Percentiles rank a stretch among this genome's conserved stretches.
Evolutionary conservation across 1,140 invertebrate genomes (phyloP).

Genomic region (Psilanteris sp.): DNA sequence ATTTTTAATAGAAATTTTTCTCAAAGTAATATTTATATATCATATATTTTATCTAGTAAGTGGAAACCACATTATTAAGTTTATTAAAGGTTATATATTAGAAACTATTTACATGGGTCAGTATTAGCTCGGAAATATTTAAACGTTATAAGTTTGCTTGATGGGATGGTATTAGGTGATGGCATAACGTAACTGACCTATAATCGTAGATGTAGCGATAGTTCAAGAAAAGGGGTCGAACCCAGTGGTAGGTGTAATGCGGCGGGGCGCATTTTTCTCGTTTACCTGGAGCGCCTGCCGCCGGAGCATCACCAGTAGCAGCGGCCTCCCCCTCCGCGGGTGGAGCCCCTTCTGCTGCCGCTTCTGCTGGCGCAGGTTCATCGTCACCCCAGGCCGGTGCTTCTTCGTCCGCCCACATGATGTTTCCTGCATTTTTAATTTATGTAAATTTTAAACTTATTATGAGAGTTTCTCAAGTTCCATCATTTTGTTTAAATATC

Average conservation of each 20-base stretch:
- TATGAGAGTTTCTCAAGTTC: too few species aligned
- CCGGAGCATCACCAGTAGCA: slow-evolving; percentile 5
- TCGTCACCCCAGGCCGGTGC: slow-evolving; percentile 67
- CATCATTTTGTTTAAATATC: too few species aligned
- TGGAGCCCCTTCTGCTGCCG: slow-evolving; percentile 51
- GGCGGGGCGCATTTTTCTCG: slow-evolving; percentile 79
- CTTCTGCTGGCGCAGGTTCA: slow-evolving; percentile 35
- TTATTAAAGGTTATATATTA: too few species aligned
- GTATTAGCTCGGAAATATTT: too few species aligned
- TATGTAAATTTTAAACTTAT: too few species aligned
- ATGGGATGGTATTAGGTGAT: slow-evolving; percentile 3
- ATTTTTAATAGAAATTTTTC: too few species aligned
- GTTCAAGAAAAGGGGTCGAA: slow-evolving; percentile 87
- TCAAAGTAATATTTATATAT: too few species aligned
- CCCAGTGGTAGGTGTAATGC: slow-evolving; percentile 85
- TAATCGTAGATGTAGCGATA: slow-evolving; percentile 91
- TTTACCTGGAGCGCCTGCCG: slow-evolving; percentile 25
- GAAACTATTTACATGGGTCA: too few species aligned
- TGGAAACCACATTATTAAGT: too few species aligned
- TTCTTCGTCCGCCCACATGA: slow-evolving; percentile 77
- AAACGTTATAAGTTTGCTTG: background rate
- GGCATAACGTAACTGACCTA: slow-evolving; percentile 73
- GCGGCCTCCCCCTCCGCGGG: slow-evolving; percentile 38
- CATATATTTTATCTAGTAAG: too few species aligned
- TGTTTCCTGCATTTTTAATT: slow-evolving; percentile 38